These are phyloP conservation scores for Lycorma delicatula DNA, from an alignment of 1,140 invertebrate species.

Conservation along the genomic window DNA sequence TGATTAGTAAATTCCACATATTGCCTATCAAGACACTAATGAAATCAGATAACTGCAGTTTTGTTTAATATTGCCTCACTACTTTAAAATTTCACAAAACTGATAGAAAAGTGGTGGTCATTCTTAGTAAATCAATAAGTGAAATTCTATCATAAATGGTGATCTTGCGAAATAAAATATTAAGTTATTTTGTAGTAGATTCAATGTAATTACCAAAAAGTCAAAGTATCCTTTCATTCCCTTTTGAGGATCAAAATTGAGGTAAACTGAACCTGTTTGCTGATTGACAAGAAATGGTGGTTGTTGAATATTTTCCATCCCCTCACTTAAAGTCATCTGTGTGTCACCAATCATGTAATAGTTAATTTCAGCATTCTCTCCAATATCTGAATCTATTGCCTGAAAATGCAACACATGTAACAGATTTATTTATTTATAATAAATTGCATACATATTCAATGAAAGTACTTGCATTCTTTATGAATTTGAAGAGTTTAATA, in stretches of 20 bases:
- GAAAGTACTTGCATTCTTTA: too few species aligned
- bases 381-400: conserved; percentile 75
- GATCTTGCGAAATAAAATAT: too few species aligned
- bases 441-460: too few species aligned
- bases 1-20: too few species aligned
- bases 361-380: conserved; percentile 60
- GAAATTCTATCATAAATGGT: too few species aligned
- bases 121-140: too few species aligned
- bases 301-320: conserved; percentile 63
- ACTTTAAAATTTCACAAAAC: too few species aligned
- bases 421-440: neutral
- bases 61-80: too few species aligned
- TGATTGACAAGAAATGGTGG: conserved; percentile 75
- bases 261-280: conserved; percentile 67
- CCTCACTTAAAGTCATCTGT: conserved; percentile 74
- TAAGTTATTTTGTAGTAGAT: neutral
- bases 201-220: conserved; percentile 54
- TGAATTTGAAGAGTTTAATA: too few species aligned
- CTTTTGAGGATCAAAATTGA: conserved; percentile 92
- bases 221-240: conserved; percentile 96
- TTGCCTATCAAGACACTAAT: too few species aligned
- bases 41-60: too few species aligned
- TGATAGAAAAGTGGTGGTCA: too few species aligned
- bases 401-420: conserved; percentile 39
- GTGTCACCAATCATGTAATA: conserved; percentile 74